A percentile compares a stretch with the other conserved stretches of the same genome.
These are phyloP conservation scores for Pteronura brasiliensis DNA, from an alignment of 2,113 vertebrate genomes.

Conservation along the genomic window DNA sequence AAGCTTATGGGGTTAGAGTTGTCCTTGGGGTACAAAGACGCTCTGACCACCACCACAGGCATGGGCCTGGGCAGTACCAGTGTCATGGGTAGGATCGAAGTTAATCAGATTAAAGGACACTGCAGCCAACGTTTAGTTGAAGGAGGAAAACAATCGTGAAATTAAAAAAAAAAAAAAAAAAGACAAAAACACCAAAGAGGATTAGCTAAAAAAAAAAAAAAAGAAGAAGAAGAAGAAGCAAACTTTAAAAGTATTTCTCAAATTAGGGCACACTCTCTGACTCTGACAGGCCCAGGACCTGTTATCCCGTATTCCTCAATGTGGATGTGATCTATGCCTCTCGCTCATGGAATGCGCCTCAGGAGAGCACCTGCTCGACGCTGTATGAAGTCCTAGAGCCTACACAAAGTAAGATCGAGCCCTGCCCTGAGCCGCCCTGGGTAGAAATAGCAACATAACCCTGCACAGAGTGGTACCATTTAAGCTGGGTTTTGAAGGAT, in stretches of 20 bases:
- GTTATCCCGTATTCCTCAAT: neutral
- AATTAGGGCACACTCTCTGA: neutral
- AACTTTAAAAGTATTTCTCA: neutral
- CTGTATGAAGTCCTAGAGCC: neutral
- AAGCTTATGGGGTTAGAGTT: neutral
- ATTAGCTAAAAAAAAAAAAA: neutral
- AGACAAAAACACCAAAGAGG: neutral
- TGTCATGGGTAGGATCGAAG: neutral
- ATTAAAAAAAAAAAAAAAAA: neutral
- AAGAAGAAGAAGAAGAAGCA: neutral
- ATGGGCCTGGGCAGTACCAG: fast-evolving
- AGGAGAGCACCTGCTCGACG: neutral
- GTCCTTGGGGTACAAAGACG: neutral
- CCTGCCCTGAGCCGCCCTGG: neutral
- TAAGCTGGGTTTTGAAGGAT: neutral
- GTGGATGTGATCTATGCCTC: too few species aligned
- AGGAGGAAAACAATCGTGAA: neutral
- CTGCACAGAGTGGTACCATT: neutral
- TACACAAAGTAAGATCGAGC: too few species aligned
- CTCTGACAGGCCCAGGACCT: neutral
- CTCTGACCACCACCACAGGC: fast-evolving
- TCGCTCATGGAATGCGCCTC: fast-evolving
- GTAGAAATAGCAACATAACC: neutral
- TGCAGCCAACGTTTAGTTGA: neutral
- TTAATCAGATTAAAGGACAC: neutral